Evolutionary conservation across 2,113 vertebrate species (phyloP), one percentile per base, ranked within the genome.

Genomic region (Loxodonta africana): DNA sequence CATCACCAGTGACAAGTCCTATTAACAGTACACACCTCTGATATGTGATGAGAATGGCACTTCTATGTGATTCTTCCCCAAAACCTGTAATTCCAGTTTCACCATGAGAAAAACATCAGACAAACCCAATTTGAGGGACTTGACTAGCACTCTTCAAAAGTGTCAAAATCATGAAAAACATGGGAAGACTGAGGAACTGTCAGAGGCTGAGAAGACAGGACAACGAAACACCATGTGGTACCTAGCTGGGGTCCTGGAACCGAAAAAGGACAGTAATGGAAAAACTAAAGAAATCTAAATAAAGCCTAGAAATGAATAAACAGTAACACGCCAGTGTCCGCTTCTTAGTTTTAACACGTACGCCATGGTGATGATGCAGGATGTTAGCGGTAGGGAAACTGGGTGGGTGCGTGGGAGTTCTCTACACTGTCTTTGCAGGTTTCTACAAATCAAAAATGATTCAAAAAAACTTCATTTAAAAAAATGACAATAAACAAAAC

Each of bases 311-410:
- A 14, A 57, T 57, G 1, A 17, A 69, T 44, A 53, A 81, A 62
- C 6, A 60, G 51, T 62, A 28, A 73, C 0, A 1, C 0, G 21
- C 23, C 65, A 20, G 6, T 20, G 15, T 44, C 28, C 14, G 7
- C 37, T 25, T 88, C 53, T 62, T 63, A 0, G 1, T 83, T 71
- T 51, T 23, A 7, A 63, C 62, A 28, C 37, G 37, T 37, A 67
- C 73, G 2, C 2, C 0, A 17, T 73, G 2, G 0, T 6, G 23
- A 46, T 46, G n/a, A 33, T 15, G 12, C 25, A 14, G 48, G 63
- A 78, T 4, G 51, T 67, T 60, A 60, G 71, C 17, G 17, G 17
- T 17, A 20, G 20, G 37, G 63, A 67, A 41, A 69, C 63, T 8
- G 33, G 63, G 5, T 1, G 17, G 48, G 41, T 8, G 2, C 6